phyloP scores from a whole-genome alignment of 2,797 vertebrate genomes.

The Acanthurus leucopareius region DNA sequence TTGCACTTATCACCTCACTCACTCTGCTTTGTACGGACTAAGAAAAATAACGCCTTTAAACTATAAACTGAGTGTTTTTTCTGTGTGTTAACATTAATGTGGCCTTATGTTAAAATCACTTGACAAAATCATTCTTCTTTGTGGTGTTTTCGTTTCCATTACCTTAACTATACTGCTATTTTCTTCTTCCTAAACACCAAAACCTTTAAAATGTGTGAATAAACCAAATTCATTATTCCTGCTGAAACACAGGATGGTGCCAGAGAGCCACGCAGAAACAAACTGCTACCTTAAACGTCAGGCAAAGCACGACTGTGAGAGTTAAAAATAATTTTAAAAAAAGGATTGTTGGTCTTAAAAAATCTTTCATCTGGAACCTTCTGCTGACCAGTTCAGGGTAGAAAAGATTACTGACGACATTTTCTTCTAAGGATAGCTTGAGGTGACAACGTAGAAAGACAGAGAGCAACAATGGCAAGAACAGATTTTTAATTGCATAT shows the following conservation, averaged over 20 bases:
- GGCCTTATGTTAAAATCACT: too few species aligned
- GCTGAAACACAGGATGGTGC: constrained; percentile 82
- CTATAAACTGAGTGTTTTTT: too few species aligned
- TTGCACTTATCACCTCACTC: too few species aligned
- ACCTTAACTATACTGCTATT: background rate
- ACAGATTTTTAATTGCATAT: constrained; percentile 50
- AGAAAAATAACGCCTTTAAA: too few species aligned
- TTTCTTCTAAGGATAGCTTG: background rate
- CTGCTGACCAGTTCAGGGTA: background rate
- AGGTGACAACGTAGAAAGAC: background rate
- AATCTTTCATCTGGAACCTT: background rate
- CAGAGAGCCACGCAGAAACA: constrained; percentile 73
- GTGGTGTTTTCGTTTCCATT: background rate
- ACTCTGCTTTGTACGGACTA: too few species aligned
- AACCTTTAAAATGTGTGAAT: constrained; percentile 15
- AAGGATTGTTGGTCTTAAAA: background rate
- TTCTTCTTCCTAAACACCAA: background rate
- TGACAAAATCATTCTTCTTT: background rate
- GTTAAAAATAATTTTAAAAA: background rate
- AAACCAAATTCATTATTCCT: constrained; percentile 48
- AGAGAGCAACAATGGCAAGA: background rate
- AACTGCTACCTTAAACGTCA: constrained; percentile 17
- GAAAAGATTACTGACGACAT: background rate
- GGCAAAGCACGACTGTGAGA: background rate
- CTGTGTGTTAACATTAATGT: too few species aligned